Evolutionary conservation across 2,797 vertebrate species (phyloP), one percentile per base, ranked within the genome.

Genomic region (Trachops cirrhosus): DNA sequence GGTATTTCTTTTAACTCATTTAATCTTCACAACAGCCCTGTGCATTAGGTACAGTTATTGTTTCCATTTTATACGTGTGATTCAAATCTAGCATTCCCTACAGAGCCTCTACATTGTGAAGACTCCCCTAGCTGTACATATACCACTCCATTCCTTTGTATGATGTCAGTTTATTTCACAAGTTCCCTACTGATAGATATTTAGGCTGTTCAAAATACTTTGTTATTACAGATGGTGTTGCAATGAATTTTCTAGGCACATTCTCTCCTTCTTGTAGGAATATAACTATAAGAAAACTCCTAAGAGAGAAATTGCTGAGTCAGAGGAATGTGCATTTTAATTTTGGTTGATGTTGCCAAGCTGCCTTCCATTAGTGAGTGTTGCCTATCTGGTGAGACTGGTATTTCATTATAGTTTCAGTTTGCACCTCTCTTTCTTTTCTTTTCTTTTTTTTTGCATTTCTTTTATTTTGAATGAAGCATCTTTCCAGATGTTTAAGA

Each of bases 1-100:
- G 71, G 32, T n/a, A 82, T 82, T 82, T 91, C 78, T 79, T 86
- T 91, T 75, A 88, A 57, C 29, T 93, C 74, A 64, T 86, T 79
- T 86, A 74, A 68, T 86, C 10, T 75, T 82, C 41, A 68, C 57
- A 86, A 80, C 16, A 92, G 29, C 48, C 21, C 62, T 83, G 11
- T 84, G 19, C 3, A 70, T 37, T 75, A 82, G 22, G 39, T 68
- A 48, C 34, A 68, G 21, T 44, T 86, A 75, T 32, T 44, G 41
- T 90, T 93, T 79, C 54, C 16, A 86, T 80, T 90, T 86, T 82
- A 75, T 37, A 54, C 37, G 44, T 82, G 59, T 59, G 59, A 82
- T 59, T 82, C 34, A 74, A 57, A 34, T 80, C 67, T 68, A 44
- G 19, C 29, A 68, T 19, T 59, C 24, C 22, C 39, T 37, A 32